Evolutionary conservation across 2,797 vertebrate genomes (phyloP).

Genomic region (Macropus fuliginosus): DNA sequence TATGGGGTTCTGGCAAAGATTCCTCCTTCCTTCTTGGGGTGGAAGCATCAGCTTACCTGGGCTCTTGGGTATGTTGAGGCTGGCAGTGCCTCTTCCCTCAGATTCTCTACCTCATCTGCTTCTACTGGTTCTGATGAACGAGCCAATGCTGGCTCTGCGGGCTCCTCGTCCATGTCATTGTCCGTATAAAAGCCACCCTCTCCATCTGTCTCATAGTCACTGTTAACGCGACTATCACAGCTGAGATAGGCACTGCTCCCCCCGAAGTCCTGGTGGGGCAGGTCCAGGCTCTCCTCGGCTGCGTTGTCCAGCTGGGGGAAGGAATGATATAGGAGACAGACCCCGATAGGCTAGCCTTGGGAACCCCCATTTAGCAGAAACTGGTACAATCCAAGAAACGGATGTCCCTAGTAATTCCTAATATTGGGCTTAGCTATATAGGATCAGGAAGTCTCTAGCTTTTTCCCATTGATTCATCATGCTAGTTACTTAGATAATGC

Average conservation of each 20-base stretch:
- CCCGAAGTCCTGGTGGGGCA: constrained; percentile 81
- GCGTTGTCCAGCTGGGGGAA: constrained; percentile 87
- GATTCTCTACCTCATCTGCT: neutral
- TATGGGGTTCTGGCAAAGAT: neutral
- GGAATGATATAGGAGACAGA: accelerated
- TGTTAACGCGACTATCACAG: constrained; percentile 90
- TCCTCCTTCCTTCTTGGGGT: constrained; percentile 45
- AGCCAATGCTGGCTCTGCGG: constrained; percentile 79
- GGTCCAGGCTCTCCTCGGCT: constrained; percentile 88
- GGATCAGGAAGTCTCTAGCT: neutral
- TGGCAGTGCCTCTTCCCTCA: neutral
- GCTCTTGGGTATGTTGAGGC: neutral
- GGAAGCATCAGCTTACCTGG: neutral
- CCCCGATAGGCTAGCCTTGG: accelerated
- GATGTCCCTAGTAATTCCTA: neutral
- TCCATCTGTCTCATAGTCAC: constrained; percentile 94
- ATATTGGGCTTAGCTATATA: neutral
- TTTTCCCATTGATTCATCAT: neutral
- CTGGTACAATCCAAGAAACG: neutral
- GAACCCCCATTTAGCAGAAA: neutral
- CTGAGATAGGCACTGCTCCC: constrained; percentile 92
- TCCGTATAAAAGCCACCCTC: constrained; percentile 91
- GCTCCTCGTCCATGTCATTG: constrained; percentile 88
- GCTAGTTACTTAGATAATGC: neutral
- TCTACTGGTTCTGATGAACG: constrained; percentile 88